phyloP scores from a whole-genome alignment of 1,140 invertebrate species.

The Cydia pomonella region DNA sequence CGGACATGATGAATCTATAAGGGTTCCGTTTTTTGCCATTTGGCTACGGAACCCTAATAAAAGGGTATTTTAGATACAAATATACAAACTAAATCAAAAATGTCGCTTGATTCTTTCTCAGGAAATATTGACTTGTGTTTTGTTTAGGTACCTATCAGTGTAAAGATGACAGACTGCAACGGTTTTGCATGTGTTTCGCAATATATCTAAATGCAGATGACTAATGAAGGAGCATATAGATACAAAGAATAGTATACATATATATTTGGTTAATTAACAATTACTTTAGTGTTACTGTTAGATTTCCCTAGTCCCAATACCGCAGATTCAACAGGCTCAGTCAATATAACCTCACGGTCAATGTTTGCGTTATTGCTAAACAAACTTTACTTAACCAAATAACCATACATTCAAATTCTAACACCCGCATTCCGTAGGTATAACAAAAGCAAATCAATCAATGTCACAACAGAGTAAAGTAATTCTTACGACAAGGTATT shows the following conservation, averaged over 20 bases:
- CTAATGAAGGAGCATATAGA: no score
- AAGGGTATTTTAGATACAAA: no score
- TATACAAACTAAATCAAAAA: no score
- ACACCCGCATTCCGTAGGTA: conserved; percentile 10
- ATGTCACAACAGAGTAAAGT: conserved; percentile 19
- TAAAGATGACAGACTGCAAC: no score
- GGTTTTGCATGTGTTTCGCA: no score
- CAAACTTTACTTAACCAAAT: conserved; percentile 28
- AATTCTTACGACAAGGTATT: conserved; percentile 22
- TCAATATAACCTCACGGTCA: conserved; percentile 20
- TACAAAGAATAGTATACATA: background rate
- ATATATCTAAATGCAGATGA: no score
- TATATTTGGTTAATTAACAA: background rate
- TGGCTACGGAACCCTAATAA: no score
- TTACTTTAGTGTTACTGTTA: background rate
- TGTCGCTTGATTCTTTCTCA: no score
- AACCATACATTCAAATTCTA: conserved; percentile 19
- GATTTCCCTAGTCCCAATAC: background rate
- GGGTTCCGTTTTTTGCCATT: no score
- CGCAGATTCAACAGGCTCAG: conserved; percentile 1
- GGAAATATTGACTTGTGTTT: no score
- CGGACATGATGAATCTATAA: no score
- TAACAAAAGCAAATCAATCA: conserved; percentile 24
- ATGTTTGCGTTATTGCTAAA: conserved; percentile 32
- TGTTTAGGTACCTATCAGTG: no score